Base-by-base conservation (phyloP, 2,888 invertebrate species). In the Melipona bicolor region DNA sequence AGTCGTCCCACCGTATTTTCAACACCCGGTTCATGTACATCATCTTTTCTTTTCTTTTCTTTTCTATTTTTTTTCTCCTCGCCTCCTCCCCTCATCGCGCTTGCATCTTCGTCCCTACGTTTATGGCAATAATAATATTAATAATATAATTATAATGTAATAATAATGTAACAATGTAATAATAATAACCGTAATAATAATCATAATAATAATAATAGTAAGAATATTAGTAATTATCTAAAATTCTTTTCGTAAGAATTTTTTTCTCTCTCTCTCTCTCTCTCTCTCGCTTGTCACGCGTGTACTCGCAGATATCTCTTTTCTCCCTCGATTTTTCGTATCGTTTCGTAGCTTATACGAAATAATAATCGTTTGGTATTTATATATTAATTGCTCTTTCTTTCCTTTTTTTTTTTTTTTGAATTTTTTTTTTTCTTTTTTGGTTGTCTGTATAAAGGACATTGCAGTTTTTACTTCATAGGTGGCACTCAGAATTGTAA, bases 401-500 rank as follows among this genome's bases (percentile, higher is more conserved):
- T 43, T 43, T 52, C 0, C 56, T 71, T 64, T 36, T 54, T 21
- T 21, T 11, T 24, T 61, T 61, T 27, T 61, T 27, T 83, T 75
- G n/a, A n/a, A n/a, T 61, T 21, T 69, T 64, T 77, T 50, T 56
- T 62, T 78, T 56, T 62, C 27, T 75, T 50, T 75, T 81, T 64
- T 56, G 68, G 69, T 54, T 79, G 68, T 88, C 79, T 79, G 81
- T 87, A 87, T 82, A 84, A 88, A 89, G 86, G 82, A 88, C 87
- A 80, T 81, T 64, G 64, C 71, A 77, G 78, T 43, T 76, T 72
- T 83, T 81, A 69, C 81, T 84, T 73, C 19, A 73, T 71, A 77
- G 82, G 78, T 77, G 79, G 77, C 81, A 88, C 69, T 77, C 71
- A 62, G 80, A 87, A 80, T 83, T 76, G 65, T 84, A 43, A 43